phyloP scores from a whole-genome alignment of 2,797 vertebrate species.

The Salmo trutta region DNA sequence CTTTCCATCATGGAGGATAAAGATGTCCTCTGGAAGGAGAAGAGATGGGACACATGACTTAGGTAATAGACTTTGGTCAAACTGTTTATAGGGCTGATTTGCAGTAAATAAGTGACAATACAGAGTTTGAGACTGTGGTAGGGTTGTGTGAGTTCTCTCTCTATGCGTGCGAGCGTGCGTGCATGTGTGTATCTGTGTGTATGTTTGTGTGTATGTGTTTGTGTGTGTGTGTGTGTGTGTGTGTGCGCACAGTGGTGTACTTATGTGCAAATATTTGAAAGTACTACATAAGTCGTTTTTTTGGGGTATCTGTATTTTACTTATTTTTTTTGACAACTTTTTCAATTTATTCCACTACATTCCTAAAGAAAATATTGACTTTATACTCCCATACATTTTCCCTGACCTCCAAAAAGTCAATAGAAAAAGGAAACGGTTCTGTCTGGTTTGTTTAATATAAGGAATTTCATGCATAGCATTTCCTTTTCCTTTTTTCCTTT shows the following conservation, averaged over 20 bases:
- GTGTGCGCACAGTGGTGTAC: no score
- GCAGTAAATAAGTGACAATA: background rate
- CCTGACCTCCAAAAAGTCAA: no score
- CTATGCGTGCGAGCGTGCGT: background rate
- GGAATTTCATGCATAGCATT: no score
- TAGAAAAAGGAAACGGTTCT: no score
- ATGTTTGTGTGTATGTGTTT: constrained; percentile 12
- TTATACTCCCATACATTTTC: no score
- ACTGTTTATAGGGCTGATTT: background rate
- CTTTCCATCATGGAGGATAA: constrained; percentile 77
- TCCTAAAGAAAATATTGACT: no score
- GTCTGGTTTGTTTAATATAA: no score
- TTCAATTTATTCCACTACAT: no score
- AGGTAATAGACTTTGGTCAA: background rate
- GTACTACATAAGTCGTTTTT: no score
- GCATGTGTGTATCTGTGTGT: background rate
- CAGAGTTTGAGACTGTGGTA: constrained; percentile 13
- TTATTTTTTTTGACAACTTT: no score
- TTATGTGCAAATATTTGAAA: no score
- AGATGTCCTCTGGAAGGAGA: constrained; percentile 75
- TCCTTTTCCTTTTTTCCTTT: no score
- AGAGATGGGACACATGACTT: background rate
- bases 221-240: background rate
- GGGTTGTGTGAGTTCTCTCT: background rate
- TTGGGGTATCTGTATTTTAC: background rate